Percentiles rank a stretch among this genome's conserved stretches.
phyloP scores from a whole-genome alignment of 2,113 vertebrate genomes.

The Ceratotherium simum region DNA sequence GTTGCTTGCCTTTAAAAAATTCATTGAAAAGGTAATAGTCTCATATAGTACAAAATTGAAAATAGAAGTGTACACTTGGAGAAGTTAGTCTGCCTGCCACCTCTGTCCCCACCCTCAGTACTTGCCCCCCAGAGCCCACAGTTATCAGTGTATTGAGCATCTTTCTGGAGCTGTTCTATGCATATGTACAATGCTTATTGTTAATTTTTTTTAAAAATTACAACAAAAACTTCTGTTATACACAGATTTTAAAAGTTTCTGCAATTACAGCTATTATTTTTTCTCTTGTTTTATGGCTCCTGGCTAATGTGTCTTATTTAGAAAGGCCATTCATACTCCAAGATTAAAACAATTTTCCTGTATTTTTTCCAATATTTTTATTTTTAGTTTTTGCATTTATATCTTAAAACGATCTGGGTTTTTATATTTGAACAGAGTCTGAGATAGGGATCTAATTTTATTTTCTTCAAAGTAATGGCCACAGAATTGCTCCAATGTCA shows the following conservation, averaged over 20 bases:
- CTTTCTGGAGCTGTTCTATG: not conserved
- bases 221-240: not conserved
- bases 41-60: not conserved
- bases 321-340: not conserved
- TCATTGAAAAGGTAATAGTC: not conserved
- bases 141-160: not conserved
- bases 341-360: not conserved
- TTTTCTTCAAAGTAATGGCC: not conserved
- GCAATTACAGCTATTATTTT: not conserved
- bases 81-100: not conserved
- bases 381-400: not conserved
- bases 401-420: not conserved
- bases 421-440: not conserved
- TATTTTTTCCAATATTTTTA: not conserved
- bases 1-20: slow-evolving; percentile 3
- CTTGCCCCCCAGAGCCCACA: not conserved
- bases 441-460: not conserved
- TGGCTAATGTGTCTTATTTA: not conserved
- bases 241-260: not conserved
- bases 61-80: not conserved
- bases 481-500: not conserved
- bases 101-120: not conserved
- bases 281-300: not conserved
- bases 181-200: not conserved
- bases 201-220: not conserved